Evolutionary conservation across 2,113 vertebrate genomes (phyloP).

Genomic region (Hemichromis elongatus): DNA sequence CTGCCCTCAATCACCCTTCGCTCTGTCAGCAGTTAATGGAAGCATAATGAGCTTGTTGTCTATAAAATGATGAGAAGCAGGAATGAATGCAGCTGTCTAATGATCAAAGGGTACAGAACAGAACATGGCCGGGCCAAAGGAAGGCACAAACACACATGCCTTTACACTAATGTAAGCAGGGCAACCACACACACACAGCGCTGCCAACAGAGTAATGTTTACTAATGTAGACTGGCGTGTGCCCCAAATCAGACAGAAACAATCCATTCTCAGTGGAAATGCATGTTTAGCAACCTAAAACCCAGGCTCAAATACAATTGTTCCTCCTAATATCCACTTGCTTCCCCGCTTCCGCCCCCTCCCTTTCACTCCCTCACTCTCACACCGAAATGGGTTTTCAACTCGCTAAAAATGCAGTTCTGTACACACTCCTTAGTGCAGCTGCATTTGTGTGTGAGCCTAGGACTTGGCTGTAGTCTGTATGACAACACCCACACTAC

Average conservation of each 20-base stretch:
- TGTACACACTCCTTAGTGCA: not conserved
- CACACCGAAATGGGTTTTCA: slow-evolving; percentile 21
- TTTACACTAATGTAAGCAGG: not conserved
- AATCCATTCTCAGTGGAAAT: not conserved
- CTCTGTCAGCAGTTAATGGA: slow-evolving; percentile 55
- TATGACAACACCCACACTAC: slow-evolving; percentile 44
- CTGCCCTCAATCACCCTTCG: slow-evolving; percentile 1
- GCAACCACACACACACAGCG: not conserved
- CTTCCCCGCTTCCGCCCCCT: not conserved
- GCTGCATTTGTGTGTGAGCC: not conserved
- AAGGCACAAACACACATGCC: not conserved
- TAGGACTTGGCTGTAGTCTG: slow-evolving; percentile 11
- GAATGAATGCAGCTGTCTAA: slow-evolving; percentile 38
- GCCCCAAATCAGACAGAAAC: not conserved
- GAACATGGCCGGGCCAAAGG: not conserved
- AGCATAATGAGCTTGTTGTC: slow-evolving; percentile 57
- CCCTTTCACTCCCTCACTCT: not conserved
- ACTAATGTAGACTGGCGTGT: not conserved
- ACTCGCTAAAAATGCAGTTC: slow-evolving; percentile 18
- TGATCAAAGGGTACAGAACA: slow-evolving; percentile 31
- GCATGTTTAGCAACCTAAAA: not conserved
- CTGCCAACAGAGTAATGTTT: not conserved
- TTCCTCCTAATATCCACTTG: not conserved
- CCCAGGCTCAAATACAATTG: not conserved
- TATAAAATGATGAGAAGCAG: slow-evolving; percentile 31